Conservation (phyloP, 2,113 vertebrate species). For the Microcebus jonahi region DNA sequence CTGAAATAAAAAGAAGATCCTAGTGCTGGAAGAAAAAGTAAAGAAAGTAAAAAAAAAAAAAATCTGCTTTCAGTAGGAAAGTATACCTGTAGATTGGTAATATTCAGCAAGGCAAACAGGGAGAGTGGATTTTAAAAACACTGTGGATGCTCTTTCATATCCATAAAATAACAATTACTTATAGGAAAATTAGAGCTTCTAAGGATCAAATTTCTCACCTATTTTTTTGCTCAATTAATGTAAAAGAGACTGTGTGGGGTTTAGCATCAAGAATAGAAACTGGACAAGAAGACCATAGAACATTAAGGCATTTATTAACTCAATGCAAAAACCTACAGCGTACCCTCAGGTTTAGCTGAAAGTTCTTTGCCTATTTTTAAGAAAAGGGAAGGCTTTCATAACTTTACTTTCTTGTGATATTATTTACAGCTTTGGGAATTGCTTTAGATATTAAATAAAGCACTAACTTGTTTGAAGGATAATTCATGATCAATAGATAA, state of each 20-base stretch:
- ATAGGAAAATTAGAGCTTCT: neutral
- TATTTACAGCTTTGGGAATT: neutral
- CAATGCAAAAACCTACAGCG: neutral
- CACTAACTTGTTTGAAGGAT: neutral
- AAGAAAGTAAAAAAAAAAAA: neutral
- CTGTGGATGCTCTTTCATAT: neutral
- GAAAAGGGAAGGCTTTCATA: neutral
- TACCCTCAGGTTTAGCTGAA: neutral
- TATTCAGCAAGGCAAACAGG: neutral
- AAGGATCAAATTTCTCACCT: neutral
- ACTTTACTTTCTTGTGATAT: neutral
- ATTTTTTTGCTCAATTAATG: neutral
- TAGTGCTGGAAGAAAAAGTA: neutral
- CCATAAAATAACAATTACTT: neutral
- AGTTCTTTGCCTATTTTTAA: neutral
- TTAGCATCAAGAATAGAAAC: neutral
- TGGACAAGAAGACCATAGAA: neutral
- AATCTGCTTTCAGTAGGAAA: neutral
- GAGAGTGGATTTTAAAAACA: neutral
- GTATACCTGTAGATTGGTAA: neutral
- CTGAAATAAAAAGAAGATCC: too few relatives aligned
- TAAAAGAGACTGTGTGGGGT: neutral
- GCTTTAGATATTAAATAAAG: conserved; percentile 30
- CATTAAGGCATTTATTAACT: neutral
- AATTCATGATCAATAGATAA: conserved; percentile 37